Evolutionary conservation across 2,113 vertebrate species (phyloP).

Genomic region (Atractosteus spatula): DNA sequence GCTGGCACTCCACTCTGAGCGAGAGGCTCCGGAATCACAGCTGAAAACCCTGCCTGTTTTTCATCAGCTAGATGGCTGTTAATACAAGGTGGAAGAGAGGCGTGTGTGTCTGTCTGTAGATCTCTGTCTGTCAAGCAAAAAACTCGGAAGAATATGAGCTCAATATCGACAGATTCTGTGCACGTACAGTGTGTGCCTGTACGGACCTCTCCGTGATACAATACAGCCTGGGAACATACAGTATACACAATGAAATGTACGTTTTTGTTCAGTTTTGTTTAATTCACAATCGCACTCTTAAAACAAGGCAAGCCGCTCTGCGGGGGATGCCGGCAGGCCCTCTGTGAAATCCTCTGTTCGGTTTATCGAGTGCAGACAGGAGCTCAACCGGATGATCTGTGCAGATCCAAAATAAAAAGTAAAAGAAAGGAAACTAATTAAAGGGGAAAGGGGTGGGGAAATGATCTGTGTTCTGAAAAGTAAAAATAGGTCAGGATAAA

Average conservation of each 20-base stretch:
- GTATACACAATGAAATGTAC: background rate
- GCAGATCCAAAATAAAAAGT: background rate
- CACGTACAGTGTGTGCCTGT: too few species aligned
- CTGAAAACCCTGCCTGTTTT: too few species aligned
- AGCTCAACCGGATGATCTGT: background rate
- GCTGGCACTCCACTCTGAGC: background rate
- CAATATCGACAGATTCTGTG: background rate
- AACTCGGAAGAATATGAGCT: background rate
- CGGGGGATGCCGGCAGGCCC: background rate
- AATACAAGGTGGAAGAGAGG: background rate
- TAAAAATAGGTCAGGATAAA: slow-evolving; percentile 14
- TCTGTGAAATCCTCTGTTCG: background rate
- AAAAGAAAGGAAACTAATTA: slow-evolving; percentile 6
- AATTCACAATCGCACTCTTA: background rate
- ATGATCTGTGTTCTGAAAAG: too few species aligned
- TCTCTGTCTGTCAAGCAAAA: background rate
- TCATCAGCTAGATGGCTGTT: too few species aligned
- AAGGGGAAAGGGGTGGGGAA: background rate
- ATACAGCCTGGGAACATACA: too few species aligned
- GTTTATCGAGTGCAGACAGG: background rate
- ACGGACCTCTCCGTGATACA: too few species aligned
- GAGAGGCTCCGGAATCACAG: background rate
- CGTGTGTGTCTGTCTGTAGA: background rate
- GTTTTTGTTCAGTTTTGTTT: background rate
- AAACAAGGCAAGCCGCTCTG: background rate